phyloP scores from a whole-genome alignment of 2,797 vertebrate species.

The Muscicapa striata region DNA sequence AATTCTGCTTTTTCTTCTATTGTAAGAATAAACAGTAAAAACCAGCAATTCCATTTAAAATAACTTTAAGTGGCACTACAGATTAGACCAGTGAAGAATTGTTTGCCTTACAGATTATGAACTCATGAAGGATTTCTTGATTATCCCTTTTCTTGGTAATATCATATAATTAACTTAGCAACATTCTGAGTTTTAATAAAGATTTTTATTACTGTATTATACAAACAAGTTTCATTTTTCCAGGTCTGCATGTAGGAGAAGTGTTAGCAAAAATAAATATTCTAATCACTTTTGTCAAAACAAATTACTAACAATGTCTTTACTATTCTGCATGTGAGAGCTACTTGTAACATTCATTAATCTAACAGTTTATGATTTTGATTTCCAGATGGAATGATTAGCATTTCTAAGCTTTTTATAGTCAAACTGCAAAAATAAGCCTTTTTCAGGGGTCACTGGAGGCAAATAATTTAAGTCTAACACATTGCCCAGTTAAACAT shows the following conservation, averaged over 20 bases:
- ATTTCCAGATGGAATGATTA: constrained; percentile 72
- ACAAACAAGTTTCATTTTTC: constrained; percentile 51
- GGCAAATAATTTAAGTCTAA: constrained; percentile 54
- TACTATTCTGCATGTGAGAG: constrained; percentile 55
- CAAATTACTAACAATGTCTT: constrained; percentile 66
- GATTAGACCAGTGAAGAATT: constrained; percentile 7
- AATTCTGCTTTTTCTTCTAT: neutral
- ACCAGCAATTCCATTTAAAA: constrained; percentile 29
- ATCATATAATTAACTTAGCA: constrained; percentile 56
- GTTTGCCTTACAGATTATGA: constrained; percentile 56
- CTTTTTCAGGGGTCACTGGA: constrained; percentile 69
- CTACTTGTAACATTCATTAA: constrained; percentile 68
- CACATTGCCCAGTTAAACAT: constrained; percentile 40
- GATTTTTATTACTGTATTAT: constrained; percentile 54
- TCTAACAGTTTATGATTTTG: constrained; percentile 72
- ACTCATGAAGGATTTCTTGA: constrained; percentile 38
- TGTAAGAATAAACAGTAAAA: constrained; percentile 34
- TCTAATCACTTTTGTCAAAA: constrained; percentile 73
- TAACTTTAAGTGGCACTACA: constrained; percentile 31
- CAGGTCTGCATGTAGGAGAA: constrained; percentile 26
- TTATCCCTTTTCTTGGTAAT: constrained; percentile 42
- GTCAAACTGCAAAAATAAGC: constrained; percentile 61
- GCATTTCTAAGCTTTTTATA: constrained; percentile 68
- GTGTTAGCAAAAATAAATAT: constrained; percentile 67
- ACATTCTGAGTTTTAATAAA: constrained; percentile 60